Evolutionary conservation across 2,888 invertebrate species (phyloP), one percentile per base, ranked within the genome.

Genomic region (Pristionchus mayeri): DNA sequence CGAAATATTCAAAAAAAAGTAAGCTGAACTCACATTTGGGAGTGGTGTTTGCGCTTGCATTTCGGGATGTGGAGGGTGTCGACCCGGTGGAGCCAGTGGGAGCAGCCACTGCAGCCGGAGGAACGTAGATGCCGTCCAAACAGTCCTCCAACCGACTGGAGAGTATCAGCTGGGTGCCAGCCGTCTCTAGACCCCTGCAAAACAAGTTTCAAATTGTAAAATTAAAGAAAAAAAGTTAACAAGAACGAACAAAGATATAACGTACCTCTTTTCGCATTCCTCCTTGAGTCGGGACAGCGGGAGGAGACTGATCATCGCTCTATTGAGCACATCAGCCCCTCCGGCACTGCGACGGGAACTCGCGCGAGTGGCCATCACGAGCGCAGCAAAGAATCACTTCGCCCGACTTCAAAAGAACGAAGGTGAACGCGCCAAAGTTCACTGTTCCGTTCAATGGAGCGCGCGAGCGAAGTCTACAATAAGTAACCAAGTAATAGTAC

Each of bases 261-360:
- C 63, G 0, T 24, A 82, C 82, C 30, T 21, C 37, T 82, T 67
- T 30, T n/a, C 18, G n/a, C 27, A 40, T 34, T 82, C 67, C 21
- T 63, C 63, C 48, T 50, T 63, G n/a, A 82, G 82, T 50, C 67
- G 21, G n/a, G 44, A 3, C 18, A 37, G 0, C 0, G 27, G 16
- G 37, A 82, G 82, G 16, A 82, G 16, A 24, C 27, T 24, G 21
- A 82, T 67, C 63, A 37, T 82, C 34, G 82, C 82, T 18, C 27
- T 40, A 67, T 82, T 82, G 44, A 82, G 30, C 44, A 3, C 40
- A 30, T 48, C 50, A 21, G 44, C 27, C 16, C 67, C 82, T 6
- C 82, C 82, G 34, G 82, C 82, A 44, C 82, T 82, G 30, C 82
- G 60, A 16, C 82, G 82, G 6, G 63, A 48, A 50, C 82, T 82